Evolutionary conservation across 2,797 vertebrate genomes (phyloP), one percentile per base, ranked within the genome.

Genomic region (Crax fasciolata): DNA sequence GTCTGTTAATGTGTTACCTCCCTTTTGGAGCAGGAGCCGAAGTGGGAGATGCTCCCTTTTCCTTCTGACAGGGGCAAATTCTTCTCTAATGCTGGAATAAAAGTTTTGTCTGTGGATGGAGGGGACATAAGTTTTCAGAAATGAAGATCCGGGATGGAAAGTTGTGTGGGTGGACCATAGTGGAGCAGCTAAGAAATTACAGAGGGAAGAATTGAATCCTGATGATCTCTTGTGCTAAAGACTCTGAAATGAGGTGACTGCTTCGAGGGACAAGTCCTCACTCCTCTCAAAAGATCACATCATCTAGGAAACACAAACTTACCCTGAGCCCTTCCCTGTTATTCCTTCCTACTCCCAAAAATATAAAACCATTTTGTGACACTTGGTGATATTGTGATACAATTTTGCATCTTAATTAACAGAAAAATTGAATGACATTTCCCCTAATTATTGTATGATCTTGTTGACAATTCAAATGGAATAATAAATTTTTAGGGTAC

Each of bases 1-100:
- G 11, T 44, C 24, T 3, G 5, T 59, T 51, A 35, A 3, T 0
- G 0, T 10, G 3, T 25, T 18, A 66, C 15, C 5, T 59, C 27
- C 44, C 11, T 57, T 68, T 39, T 14, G 54, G 20, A 76, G 7
- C 10, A 52, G 13, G 9, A 59, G 7, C 2, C 30, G 39, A 63
- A 49, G 5, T 6, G 5, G 28, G 57, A 87, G 28, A 7, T 66
- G 28, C 1, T 67, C 7, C 13, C 39, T 57, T 4, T 58, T 41
- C 16, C 18, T 86, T 46, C 44, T 67, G 46, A 2, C 1, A 2
- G 8, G 61, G 6, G 18, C 1, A 70, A 39, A 23, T 55, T 46
- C n/a, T 63, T 67, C 24, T 49, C 4, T 66, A 74, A 52, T 1
- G 2, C 3, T 35, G 43, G 27, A 43, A 62, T 7, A 55, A 70